Percentiles rank a stretch among this genome's conserved stretches.
These are phyloP conservation scores for Podarcis lilfordi DNA, from an alignment of 2,797 vertebrate species.

Conservation along the genomic window DNA sequence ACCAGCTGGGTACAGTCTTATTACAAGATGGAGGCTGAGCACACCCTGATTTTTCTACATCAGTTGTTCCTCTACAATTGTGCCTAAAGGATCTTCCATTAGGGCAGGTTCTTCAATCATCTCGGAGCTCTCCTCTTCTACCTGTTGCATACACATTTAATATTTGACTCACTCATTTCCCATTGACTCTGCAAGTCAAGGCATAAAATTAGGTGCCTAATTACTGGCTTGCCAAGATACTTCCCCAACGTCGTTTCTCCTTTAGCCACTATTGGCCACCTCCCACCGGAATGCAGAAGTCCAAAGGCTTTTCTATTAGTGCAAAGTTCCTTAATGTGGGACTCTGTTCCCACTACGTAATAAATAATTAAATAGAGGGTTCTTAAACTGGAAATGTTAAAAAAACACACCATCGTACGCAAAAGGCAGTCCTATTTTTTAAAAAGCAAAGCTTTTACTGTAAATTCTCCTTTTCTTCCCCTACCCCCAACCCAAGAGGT, in stretches of 20 bases:
- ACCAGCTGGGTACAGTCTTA: neutral
- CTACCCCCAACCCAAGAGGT: conserved; percentile 42
- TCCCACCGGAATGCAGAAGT: conserved; percentile 17
- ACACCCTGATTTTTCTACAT: neutral
- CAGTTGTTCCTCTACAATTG: neutral
- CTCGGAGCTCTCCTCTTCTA: neutral
- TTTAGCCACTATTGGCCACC: neutral
- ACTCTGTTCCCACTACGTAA: conserved; percentile 46
- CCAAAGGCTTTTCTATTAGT: conserved; percentile 10
- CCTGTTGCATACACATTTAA: neutral
- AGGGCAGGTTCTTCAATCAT: neutral
- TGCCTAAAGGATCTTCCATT: neutral
- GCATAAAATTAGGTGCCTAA: conserved; percentile 10
- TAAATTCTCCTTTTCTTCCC: conserved; percentile 46
- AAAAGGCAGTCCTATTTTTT: neutral
- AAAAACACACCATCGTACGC: conserved; percentile 18
- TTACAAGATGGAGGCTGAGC: neutral
- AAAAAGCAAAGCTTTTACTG: conserved; percentile 44
- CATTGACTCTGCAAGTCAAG: neutral
- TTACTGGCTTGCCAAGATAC: conserved; percentile 30
- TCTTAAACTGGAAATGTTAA: conserved; percentile 42
- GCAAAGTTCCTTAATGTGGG: conserved; percentile 21
- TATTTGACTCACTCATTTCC: neutral
- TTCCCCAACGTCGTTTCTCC: conserved; percentile 3
- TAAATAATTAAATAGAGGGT: conserved; percentile 56